These are phyloP conservation scores for Labeo calbasu DNA, from an alignment of 2,797 vertebrate genomes.

Conservation along the genomic window DNA sequence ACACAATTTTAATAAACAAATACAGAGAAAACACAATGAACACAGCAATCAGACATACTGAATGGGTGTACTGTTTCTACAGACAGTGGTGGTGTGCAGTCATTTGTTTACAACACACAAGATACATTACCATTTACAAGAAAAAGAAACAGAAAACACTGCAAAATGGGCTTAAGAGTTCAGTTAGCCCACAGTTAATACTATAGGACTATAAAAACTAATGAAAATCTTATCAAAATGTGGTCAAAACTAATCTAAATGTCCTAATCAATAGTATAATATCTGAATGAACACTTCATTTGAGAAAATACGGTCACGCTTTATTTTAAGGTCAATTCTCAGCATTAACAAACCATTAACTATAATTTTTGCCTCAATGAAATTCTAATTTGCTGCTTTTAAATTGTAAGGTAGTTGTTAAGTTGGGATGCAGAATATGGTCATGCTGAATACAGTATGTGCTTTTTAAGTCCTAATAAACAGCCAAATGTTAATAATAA, in stretches of 20 bases:
- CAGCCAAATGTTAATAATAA: no score
- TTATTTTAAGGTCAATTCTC: no score
- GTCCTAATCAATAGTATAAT: not conserved
- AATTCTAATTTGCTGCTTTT: no score
- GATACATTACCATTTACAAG: not conserved
- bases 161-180: not conserved
- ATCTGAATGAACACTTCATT: not conserved
- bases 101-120: not conserved
- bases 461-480: no score
- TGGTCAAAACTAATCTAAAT: not conserved
- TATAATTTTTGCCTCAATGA: no score
- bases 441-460: no score
- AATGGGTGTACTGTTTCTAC: not conserved
- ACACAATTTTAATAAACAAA: conserved; percentile 35
- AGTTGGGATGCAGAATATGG: no score
- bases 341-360: no score
- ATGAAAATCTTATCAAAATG: not conserved
- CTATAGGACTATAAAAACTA: not conserved
- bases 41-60: not conserved
- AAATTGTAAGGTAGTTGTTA: no score
- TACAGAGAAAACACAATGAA: not conserved
- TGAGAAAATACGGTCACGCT: not conserved
- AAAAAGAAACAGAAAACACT: not conserved
- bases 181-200: not conserved
- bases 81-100: not conserved